A percentile compares a stretch with the other conserved stretches of the same genome.
Evolutionary conservation across 2,888 invertebrate species (phyloP).

Genomic region (Lasioglossum pauxillum): DNA sequence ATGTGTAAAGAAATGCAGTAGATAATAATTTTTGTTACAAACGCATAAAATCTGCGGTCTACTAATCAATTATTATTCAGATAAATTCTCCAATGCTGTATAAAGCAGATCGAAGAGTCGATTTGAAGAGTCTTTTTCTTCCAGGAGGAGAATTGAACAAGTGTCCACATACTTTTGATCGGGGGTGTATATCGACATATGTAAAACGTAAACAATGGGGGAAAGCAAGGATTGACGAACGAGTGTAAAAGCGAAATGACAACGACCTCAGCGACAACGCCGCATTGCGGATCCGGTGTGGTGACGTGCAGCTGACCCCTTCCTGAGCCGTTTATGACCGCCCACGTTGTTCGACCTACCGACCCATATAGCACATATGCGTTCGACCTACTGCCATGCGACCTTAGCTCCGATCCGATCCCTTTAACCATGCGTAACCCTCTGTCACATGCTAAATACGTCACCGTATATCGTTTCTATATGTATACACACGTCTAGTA

Average conservation of each 20-base stretch:
- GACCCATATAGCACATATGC: constrained; percentile 53
- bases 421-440: constrained; percentile 15
- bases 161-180: too few relatives aligned
- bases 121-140: too few relatives aligned
- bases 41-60: too few relatives aligned
- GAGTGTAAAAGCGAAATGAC: constrained; percentile 25
- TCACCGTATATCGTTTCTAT: not conserved
- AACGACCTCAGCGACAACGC: constrained; percentile 77
- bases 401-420: constrained; percentile 16
- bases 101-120: too few relatives aligned
- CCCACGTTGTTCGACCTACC: constrained; percentile 64
- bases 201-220: not conserved
- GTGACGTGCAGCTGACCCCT: constrained; percentile 79
- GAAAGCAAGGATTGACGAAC: constrained; percentile 1
- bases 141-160: too few relatives aligned
- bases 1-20: too few relatives aligned
- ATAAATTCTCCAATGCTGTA: too few relatives aligned
- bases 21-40: too few relatives aligned
- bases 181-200: too few relatives aligned
- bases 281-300: constrained; percentile 83
- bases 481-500: not conserved
- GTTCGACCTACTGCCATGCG: constrained; percentile 44
- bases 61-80: too few relatives aligned
- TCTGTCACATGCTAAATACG: constrained; percentile 4
- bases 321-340: constrained; percentile 62